Base-by-base conservation (phyloP, 1,140 invertebrate genomes). In the Drosophila orena region DNA sequence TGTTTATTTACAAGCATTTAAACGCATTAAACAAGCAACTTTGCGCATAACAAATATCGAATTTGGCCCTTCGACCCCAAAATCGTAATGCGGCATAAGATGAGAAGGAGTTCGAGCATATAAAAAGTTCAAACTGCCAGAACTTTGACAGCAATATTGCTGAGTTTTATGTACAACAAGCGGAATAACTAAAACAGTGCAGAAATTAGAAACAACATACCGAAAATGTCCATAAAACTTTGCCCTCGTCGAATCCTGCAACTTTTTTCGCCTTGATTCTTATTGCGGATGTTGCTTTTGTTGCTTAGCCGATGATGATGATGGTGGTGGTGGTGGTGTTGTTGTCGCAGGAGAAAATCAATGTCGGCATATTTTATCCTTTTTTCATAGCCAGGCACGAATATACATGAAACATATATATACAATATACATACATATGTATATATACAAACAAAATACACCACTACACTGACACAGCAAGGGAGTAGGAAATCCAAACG, bases 361-460 rank as follows among this genome's bases (percentile, higher is more conserved):
- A 88, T 88, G 84, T 72, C 57, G 64, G 64, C 76, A 89, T 88
- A 88, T 88, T 89, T 89, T 88, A 88, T 88, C 84, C 76, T 81
- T 88, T 84, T 89, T 79, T 77, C 22, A 10, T 44, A 24, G 42
- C 52, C 76, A 60, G 54, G 37, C 64, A 57, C 44, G 46, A 66
- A 37, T 17, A 52, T 42, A 75, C 44, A 49, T 30, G 11, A 20
- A 11, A 44, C 4, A 50, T 15, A 47, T 2, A 2, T 6, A 14
- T 14, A 24, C 7, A 17, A 47, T 2, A 2, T 6, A 14, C 5
- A 24, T 14, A 14, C 44, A 75, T 22, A 66, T 40, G n/a, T 14
- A 14, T 47, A 75, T 22, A 66, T 40, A 60, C 37, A 57, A 59
- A 54, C 30, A 55, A 49, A 59, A 56, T 35, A 65, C 40, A 59